Base-by-base conservation (phyloP, 2,888 invertebrate species). In the Brassicogethes aeneus region DNA sequence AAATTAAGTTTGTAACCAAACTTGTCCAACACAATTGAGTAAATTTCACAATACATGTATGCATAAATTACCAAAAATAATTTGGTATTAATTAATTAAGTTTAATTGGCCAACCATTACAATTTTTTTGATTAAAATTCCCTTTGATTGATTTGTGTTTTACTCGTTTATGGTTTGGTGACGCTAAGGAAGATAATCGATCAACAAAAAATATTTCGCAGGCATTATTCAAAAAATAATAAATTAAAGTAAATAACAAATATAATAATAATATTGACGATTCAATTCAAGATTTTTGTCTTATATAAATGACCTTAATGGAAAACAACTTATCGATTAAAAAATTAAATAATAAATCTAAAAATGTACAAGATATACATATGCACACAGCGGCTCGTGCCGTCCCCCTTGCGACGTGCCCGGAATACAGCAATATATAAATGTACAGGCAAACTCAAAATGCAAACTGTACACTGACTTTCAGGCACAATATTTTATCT, bases 311-410 rank as follows among this genome's bases (percentile, higher is more conserved):
- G 46, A 43, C 46, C 46, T 43, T 46, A 46, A 41, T 40, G 39
- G 5, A 15, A 47, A 45, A 45, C 41, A 40, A 45, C 47, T 43
- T 41, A 47, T 15, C 37, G 17, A 47, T 40, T n/a, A 55, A 54
- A 48, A 53, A 62, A 63, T 63, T 59, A 59, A 66, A 67, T 66
- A 62, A 60, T 65, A 64, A n/a, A n/a, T n/a, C n/a, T n/a, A n/a
- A 65, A 30, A 66, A 66, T 67, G 61, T 65, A 66, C 64, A 66
- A 58, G 60, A 64, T 64, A 63, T 63, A 64, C 62, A 64, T 60
- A 55, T 61, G 56, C 61, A 61, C 56, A 57, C 23, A 23, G n/a
- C 23, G 23, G 10, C 23, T 23, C 23, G 23, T 5, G 10, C 23
- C 5, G 10, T 7, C 5, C 10, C 10, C 23, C 10, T 23, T 23